Evolutionary conservation across 2,797 vertebrate species (phyloP).

Genomic region (Schizopygopsis pylzovi): DNA sequence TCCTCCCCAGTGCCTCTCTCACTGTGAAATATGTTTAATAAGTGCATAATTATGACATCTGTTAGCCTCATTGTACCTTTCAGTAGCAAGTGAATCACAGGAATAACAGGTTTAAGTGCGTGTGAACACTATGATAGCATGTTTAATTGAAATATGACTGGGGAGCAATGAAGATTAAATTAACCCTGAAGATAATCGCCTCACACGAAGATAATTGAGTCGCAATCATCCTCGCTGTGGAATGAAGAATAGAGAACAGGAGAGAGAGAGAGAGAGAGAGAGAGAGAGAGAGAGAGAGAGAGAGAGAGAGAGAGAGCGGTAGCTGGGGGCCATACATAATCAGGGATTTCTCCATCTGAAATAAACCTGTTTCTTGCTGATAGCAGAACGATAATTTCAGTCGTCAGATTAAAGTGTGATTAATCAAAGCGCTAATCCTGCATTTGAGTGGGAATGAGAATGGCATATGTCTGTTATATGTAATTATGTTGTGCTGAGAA

Average conservation of each 20-base stretch:
- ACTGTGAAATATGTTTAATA: slow-evolving; percentile 87
- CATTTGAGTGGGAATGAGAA: slow-evolving; percentile 77
- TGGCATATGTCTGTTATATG: slow-evolving; percentile 79
- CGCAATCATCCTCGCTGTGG: slow-evolving; percentile 79
- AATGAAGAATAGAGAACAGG: slow-evolving; percentile 75
- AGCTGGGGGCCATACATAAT: slow-evolving; percentile 73
- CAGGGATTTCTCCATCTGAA: slow-evolving; percentile 73
- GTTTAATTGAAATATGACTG: slow-evolving; percentile 94
- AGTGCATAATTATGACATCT: slow-evolving; percentile 96
- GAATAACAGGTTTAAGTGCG: slow-evolving; percentile 88
- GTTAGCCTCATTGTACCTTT: slow-evolving; percentile 84
- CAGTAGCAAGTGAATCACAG: slow-evolving; percentile 86
- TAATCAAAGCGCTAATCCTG: slow-evolving; percentile 86
- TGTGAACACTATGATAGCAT: slow-evolving; percentile 86
- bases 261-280: slow-evolving; percentile 21
- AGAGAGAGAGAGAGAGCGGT: slow-evolving; percentile 13
- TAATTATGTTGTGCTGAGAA: slow-evolving; percentile 67
- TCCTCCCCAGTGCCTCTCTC: slow-evolving; percentile 64
- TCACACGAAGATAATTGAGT: slow-evolving; percentile 93
- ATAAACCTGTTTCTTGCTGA: slow-evolving; percentile 78
- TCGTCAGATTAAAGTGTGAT: slow-evolving; percentile 83
- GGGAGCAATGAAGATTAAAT: slow-evolving; percentile 92
- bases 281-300: slow-evolving; percentile 34
- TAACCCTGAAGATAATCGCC: slow-evolving; percentile 91
- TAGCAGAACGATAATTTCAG: slow-evolving; percentile 77